Percentiles rank a stretch among this genome's conserved stretches.
These are phyloP conservation scores for Aythya baeri DNA, from an alignment of 2,113 vertebrate genomes.

Conservation along the genomic window DNA sequence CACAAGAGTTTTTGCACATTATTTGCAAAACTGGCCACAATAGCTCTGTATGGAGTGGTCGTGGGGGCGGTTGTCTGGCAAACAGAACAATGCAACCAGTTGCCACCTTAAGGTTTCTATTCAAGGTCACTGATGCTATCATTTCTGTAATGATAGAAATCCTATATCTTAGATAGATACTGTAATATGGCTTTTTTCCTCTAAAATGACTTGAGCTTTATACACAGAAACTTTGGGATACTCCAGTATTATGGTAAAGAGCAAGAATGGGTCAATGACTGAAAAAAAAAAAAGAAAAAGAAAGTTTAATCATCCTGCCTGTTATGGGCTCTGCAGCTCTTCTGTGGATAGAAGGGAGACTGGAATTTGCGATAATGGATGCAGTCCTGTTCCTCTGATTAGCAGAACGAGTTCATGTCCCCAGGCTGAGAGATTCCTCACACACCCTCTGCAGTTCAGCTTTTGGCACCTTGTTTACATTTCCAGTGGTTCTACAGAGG, in stretches of 20 bases:
- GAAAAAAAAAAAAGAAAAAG: not conserved
- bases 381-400: not conserved
- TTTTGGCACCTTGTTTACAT: not conserved
- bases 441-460: not conserved
- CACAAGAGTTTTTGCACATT: not conserved
- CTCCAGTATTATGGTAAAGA: not conserved
- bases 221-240: not conserved
- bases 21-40: not conserved
- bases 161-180: not conserved
- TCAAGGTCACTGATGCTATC: not conserved
- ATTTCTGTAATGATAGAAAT: not conserved
- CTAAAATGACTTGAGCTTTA: not conserved
- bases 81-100: not conserved
- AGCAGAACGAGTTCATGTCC: not conserved
- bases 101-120: not conserved
- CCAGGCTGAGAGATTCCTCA: not conserved
- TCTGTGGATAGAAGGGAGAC: rapidly evolving
- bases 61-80: rapidly evolving
- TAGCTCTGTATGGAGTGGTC: not conserved
- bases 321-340: not conserved
- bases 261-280: not conserved
- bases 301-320: not conserved
- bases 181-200: rapidly evolving
- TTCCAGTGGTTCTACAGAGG: not conserved
- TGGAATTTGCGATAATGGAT: not conserved